Conservation (phyloP, 2,797 vertebrate genomes). For the Calcarius lapponicus region DNA sequence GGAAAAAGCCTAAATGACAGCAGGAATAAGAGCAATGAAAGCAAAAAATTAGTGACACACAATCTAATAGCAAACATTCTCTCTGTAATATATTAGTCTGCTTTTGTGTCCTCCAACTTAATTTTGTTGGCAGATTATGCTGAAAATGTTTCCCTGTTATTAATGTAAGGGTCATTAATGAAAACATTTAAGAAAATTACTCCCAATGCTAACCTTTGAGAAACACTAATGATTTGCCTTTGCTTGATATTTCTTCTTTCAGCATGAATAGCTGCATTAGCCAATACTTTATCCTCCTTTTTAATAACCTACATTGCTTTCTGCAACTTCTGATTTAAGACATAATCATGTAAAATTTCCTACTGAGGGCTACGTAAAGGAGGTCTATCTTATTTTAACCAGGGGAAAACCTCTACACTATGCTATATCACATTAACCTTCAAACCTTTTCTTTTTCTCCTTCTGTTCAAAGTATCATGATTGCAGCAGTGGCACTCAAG, state of each 20-base stretch:
- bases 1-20: not conserved
- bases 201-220: conserved; percentile 6
- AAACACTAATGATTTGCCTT: conserved; percentile 28
- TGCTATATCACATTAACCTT: not conserved
- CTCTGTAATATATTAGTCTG: not conserved
- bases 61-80: not conserved
- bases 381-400: not conserved
- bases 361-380: not conserved
- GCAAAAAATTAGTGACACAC: not conserved
- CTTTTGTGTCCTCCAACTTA: not conserved
- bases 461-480: not conserved
- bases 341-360: not conserved
- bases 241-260: conserved; percentile 14
- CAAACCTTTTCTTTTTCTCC: not conserved
- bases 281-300: not conserved
- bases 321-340: not conserved
- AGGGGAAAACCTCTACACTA: not conserved
- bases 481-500: not conserved
- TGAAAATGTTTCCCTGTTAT: conserved; percentile 7
- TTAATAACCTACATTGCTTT: not conserved
- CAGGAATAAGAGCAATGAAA: not conserved
- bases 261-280: not conserved
- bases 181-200: conserved; percentile 48
- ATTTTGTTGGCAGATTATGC: conserved; percentile 12
- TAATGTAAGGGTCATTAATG: conserved; percentile 33